Conservation (phyloP, 2,797 vertebrate species). For the Notolabrus celidotus region DNA sequence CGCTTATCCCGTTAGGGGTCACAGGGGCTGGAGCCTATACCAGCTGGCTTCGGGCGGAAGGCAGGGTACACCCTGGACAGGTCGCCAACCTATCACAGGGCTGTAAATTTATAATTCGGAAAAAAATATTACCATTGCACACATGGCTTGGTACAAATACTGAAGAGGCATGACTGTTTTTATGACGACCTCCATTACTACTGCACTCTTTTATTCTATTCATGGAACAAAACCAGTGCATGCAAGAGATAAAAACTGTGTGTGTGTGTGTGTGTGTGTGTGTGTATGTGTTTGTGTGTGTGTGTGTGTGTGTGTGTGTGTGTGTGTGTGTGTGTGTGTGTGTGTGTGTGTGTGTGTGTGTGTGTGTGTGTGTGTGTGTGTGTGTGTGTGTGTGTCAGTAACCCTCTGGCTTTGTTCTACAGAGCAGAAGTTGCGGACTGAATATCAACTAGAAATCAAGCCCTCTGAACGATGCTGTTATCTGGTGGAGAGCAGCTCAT, state of each 20-base stretch:
- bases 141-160: conserved; percentile 58
- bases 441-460: conserved; percentile 79
- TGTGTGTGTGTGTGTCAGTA: conserved; percentile 24
- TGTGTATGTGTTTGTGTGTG: conserved; percentile 18
- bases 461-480: conserved; percentile 70
- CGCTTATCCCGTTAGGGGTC: no score
- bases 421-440: conserved; percentile 61
- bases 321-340: conserved; percentile 19
- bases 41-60: no score
- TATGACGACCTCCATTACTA: conserved; percentile 48
- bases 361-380: conserved; percentile 19
- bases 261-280: conserved; percentile 26
- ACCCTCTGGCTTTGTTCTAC: conserved; percentile 63
- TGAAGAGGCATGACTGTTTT: conserved; percentile 60
- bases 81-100: no score
- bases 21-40: no score
- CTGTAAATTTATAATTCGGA: no score
- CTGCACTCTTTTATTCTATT: conserved; percentile 64
- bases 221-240: conserved; percentile 63
- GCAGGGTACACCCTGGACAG: no score
- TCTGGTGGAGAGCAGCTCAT: conserved; percentile 70
- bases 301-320: conserved; percentile 19
- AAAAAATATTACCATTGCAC: no score
- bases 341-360: conserved; percentile 23
- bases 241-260: conserved; percentile 47